Conservation (phyloP, 2,797 vertebrate genomes). For the Pangasius larnaudii region DNA sequence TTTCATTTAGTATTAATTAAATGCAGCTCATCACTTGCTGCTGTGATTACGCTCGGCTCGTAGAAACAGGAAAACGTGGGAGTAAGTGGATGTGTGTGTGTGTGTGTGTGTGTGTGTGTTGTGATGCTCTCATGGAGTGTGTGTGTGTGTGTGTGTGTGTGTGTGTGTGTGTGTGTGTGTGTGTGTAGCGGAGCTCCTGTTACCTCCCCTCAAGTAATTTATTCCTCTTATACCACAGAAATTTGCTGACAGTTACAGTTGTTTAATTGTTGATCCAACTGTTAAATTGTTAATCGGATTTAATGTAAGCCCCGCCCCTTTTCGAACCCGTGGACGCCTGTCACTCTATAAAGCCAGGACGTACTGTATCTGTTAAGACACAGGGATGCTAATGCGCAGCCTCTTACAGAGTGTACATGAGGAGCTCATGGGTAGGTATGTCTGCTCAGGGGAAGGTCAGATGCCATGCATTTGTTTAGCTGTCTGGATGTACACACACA, state of each 20-base stretch:
- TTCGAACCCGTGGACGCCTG: neutral
- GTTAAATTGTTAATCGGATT: neutral
- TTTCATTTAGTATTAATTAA: slow-evolving; percentile 64
- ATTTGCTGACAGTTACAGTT: no score
- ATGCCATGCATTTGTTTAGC: slow-evolving; percentile 3
- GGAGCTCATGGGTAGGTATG: neutral
- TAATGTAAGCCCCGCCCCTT: neutral
- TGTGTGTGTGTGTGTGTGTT: slow-evolving; percentile 19
- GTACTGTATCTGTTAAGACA: neutral
- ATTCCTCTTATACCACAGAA: neutral
- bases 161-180: slow-evolving; percentile 15
- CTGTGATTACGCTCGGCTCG: slow-evolving; percentile 38
- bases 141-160: slow-evolving; percentile 9
- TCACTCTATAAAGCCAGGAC: neutral
- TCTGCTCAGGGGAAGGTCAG: neutral
- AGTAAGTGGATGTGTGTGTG: slow-evolving; percentile 25
- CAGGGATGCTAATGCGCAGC: neutral
- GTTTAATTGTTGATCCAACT: no score
- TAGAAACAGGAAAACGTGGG: slow-evolving; percentile 32
- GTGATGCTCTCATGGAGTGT: no score
- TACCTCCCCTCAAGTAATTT: neutral
- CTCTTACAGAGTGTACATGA: neutral
- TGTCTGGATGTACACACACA: neutral
- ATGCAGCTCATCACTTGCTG: slow-evolving; percentile 54
- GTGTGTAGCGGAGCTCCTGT: neutral